Conservation (phyloP, 2,113 vertebrate genomes). For the Meriones unguiculatus region DNA sequence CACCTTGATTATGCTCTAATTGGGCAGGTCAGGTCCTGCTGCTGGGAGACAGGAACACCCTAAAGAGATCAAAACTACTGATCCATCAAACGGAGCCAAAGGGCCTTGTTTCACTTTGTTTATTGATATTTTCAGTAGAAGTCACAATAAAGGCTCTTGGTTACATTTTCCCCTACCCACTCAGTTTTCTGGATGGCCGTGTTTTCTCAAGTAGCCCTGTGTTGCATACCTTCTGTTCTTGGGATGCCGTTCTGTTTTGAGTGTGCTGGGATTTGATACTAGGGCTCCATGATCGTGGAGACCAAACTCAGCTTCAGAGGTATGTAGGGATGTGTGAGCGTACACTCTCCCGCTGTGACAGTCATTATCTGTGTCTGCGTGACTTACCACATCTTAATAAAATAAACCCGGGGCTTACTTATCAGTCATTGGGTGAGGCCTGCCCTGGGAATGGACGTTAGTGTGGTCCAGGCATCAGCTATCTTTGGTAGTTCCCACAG, state of each 20-base stretch:
- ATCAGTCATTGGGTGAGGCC: neutral
- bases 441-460: neutral
- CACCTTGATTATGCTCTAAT: no score
- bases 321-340: neutral
- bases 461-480: neutral
- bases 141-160: neutral
- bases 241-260: neutral
- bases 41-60: neutral
- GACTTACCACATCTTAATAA: neutral
- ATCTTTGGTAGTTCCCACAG: neutral
- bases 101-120: neutral
- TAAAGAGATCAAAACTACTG: neutral
- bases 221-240: accelerated
- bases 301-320: neutral
- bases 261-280: neutral
- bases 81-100: neutral
- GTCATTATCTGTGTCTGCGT: neutral
- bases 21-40: neutral
- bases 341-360: neutral
- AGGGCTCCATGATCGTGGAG: no score
- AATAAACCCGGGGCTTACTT: neutral
- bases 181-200: neutral
- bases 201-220: neutral
- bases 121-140: neutral
- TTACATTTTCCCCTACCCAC: neutral